These are phyloP conservation scores for Drosophila pachea DNA, from an alignment of 1,140 invertebrate genomes.

Conservation along the genomic window DNA sequence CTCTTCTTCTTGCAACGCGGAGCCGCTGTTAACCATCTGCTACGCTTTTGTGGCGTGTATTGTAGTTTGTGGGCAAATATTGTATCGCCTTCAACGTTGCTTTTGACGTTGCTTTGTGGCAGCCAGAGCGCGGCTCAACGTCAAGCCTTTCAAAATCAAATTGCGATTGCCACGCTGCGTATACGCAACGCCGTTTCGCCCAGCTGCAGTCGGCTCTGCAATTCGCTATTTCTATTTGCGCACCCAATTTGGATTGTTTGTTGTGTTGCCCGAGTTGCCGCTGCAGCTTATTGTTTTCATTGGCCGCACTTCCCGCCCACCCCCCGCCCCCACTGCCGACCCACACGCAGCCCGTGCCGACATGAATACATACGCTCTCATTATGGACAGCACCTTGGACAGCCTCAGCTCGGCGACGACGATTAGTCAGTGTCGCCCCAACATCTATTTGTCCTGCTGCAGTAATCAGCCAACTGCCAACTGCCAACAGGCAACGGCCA, in stretches of 20 bases:
- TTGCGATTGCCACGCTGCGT: conserved; percentile 70
- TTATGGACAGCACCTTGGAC: conserved; percentile 51
- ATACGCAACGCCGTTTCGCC: conserved; percentile 62
- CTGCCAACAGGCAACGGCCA: conserved; percentile 6
- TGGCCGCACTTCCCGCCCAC: conserved; percentile 20
- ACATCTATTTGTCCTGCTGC: conserved; percentile 61
- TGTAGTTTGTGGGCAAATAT: conserved; percentile 68
- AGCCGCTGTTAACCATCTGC: conserved; percentile 10
- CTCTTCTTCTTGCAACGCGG: conserved; percentile 43
- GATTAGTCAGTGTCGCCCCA: conserved; percentile 60
- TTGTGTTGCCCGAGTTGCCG: conserved; percentile 39
- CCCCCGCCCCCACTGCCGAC: not conserved
- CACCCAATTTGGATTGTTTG: conserved; percentile 67
- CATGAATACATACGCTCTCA: conserved; percentile 56
- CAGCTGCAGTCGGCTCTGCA: conserved; percentile 25
- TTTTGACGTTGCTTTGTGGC: conserved; percentile 14
- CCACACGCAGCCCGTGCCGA: not conserved
- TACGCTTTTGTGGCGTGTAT: conserved; percentile 46
- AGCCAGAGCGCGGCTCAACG: conserved; percentile 25
- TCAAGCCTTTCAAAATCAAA: conserved; percentile 65
- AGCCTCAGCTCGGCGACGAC: conserved; percentile 21
- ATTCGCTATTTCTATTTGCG: conserved; percentile 60
- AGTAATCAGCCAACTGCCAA: conserved; percentile 59
- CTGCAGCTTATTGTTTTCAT: conserved; percentile 64
- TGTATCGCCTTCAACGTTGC: conserved; percentile 55